Conservation (phyloP, 2,888 invertebrate genomes). For the Drosophila monieri region DNA sequence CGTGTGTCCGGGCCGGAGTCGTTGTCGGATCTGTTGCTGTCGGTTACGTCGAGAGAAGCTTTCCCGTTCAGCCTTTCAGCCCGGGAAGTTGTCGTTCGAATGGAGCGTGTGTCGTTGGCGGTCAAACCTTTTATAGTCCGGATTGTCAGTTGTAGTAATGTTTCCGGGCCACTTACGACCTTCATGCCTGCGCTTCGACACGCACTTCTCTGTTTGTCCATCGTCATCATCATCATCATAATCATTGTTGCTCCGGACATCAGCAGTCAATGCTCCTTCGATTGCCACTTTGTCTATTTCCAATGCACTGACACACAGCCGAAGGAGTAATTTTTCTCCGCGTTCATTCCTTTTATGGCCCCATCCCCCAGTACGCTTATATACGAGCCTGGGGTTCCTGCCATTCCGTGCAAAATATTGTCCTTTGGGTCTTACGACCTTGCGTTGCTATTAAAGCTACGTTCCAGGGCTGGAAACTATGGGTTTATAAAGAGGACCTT, state of each 20-base stretch:
- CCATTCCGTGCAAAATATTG: conserved; percentile 55
- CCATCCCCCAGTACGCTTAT: background rate
- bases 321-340: conserved; percentile 56
- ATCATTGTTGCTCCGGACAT: conserved; percentile 7
- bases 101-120: conserved; percentile 40
- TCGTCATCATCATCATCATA: conserved; percentile 21
- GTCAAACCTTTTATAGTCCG: conserved; percentile 41
- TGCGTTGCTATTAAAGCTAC: conserved; percentile 19
- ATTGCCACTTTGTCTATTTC: conserved; percentile 15
- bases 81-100: conserved; percentile 31
- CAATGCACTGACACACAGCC: conserved; percentile 37
- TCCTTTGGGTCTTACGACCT: conserved; percentile 43
- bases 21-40: conserved; percentile 12
- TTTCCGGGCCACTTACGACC: conserved; percentile 41
- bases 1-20: conserved; percentile 34
- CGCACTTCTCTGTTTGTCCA: conserved; percentile 44
- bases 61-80: conserved; percentile 24
- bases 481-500: too few relatives aligned
- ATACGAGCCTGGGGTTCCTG: conserved; percentile 41
- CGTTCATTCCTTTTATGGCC: conserved; percentile 36
- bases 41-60: conserved; percentile 15
- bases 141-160: conserved; percentile 17
- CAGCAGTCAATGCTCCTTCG: conserved; percentile 31
- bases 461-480: conserved; percentile 22
- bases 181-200: conserved; percentile 45